Conservation (phyloP, 2,888 invertebrate species). For the Pristionchus maxplancki region DNA sequence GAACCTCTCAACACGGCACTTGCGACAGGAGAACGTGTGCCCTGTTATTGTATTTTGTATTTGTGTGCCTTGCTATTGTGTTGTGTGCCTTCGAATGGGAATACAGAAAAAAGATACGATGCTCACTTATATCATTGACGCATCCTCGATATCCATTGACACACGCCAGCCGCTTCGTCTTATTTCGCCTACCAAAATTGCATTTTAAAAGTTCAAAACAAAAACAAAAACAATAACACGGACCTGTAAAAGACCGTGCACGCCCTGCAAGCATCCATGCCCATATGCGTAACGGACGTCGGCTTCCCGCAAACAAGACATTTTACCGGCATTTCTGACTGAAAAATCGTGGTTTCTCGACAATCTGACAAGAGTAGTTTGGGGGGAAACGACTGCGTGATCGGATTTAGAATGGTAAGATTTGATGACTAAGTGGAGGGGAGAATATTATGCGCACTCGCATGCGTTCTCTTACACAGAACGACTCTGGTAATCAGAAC, state of each 20-base stretch:
- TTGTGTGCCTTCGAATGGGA: neutral
- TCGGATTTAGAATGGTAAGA: too few species aligned
- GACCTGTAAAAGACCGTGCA: neutral
- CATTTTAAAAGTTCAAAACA: too few species aligned
- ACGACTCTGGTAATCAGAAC: too few species aligned
- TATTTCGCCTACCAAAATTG: neutral
- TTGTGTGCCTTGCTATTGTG: neutral
- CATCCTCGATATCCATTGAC: neutral
- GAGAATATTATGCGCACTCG: too few species aligned
- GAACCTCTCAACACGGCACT: neutral
- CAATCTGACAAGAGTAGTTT: too few species aligned
- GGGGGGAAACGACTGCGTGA: too few species aligned
- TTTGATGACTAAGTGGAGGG: too few species aligned
- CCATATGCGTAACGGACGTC: neutral
- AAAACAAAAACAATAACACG: neutral
- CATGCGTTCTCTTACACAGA: too few species aligned
- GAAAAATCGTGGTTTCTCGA: too few species aligned
- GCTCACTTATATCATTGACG: neutral
- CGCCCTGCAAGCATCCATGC: neutral
- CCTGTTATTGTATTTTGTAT: neutral
- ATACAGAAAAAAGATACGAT: neutral
- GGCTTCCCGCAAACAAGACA: neutral
- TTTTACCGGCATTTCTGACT: neutral
- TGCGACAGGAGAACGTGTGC: neutral
- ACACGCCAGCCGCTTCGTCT: neutral